Evolutionary conservation across 2,797 vertebrate genomes (phyloP).

Genomic region (Remorina albescens): DNA sequence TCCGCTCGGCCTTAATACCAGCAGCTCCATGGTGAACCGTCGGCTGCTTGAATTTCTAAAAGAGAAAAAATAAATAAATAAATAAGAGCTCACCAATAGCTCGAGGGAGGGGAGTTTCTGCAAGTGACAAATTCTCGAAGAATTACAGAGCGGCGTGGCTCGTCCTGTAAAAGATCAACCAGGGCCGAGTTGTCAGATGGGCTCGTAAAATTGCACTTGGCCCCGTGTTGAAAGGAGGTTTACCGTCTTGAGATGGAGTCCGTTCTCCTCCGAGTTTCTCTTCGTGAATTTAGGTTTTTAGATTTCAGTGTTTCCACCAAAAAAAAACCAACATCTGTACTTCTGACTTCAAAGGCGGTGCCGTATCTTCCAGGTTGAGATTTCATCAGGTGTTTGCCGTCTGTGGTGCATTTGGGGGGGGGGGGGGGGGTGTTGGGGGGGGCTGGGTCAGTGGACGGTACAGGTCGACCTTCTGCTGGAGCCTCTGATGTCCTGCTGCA

Average conservation of each 20-base stretch:
- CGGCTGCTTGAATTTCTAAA: background rate
- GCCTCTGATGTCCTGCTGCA: conserved; percentile 56
- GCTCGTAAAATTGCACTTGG: conserved; percentile 17
- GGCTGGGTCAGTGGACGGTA: conserved; percentile 44
- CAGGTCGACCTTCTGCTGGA: conserved; percentile 37
- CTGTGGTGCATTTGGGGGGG: background rate
- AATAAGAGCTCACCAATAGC: background rate
- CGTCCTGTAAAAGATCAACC: conserved; percentile 30
- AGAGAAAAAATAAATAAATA: too few species aligned
- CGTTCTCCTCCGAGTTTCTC: background rate
- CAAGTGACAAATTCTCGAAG: conserved; percentile 14
- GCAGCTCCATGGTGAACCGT: conserved; percentile 31
- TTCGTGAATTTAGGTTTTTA: background rate
- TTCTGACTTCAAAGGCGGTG: conserved; percentile 65
- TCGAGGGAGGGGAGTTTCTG: conserved; percentile 4
- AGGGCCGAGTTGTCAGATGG: conserved; percentile 3
- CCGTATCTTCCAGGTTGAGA: conserved; percentile 24
- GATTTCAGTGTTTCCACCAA: too few species aligned
- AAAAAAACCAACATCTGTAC: too few species aligned
- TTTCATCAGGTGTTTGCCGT: conserved; percentile 69
- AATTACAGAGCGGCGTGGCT: background rate
- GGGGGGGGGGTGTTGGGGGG: too few species aligned
- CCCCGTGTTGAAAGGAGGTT: background rate
- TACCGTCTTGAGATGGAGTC: conserved; percentile 17
- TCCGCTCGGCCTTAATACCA: conserved; percentile 19